These are phyloP conservation scores for Hipparchia sbordonii DNA, from an alignment of 2,888 invertebrate genomes.

Conservation along the genomic window DNA sequence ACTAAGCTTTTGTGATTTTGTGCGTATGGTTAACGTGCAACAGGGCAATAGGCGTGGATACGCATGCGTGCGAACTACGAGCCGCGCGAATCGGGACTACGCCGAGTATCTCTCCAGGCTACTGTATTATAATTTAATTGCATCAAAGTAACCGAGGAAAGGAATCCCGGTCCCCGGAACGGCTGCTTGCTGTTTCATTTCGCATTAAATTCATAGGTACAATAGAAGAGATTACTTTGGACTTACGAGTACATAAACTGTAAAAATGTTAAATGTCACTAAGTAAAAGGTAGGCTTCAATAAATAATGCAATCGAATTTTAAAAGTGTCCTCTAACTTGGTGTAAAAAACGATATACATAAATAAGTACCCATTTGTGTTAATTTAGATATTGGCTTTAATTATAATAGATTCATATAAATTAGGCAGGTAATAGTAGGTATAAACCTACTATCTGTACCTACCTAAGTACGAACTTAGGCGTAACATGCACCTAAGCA, in stretches of 20 bases:
- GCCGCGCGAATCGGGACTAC: constrained; percentile 68
- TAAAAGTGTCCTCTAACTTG: too few species aligned
- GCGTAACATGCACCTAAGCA: too few species aligned
- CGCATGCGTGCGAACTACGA: constrained; percentile 66
- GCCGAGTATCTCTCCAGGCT: constrained; percentile 32
- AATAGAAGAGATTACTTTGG: neutral
- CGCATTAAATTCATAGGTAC: neutral
- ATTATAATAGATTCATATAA: too few species aligned
- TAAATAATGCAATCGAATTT: too few species aligned
- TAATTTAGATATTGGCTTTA: neutral
- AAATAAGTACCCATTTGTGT: too few species aligned
- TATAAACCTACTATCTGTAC: too few species aligned
- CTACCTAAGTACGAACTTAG: too few species aligned
- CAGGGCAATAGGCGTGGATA: constrained; percentile 51
- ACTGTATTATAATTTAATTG: constrained; percentile 30
- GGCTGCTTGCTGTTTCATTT: constrained; percentile 32
- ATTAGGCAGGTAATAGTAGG: too few species aligned
- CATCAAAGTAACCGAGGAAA: constrained; percentile 25
- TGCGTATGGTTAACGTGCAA: constrained; percentile 52
- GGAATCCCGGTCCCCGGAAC: constrained; percentile 18
- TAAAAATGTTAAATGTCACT: too few species aligned
- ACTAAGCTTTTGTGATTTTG: neutral
- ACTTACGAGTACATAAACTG: too few species aligned
- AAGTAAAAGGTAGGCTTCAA: too few species aligned
- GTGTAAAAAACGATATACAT: too few species aligned